Base-by-base conservation (phyloP, 2,113 vertebrate species). In the Platycercus adscitus region DNA sequence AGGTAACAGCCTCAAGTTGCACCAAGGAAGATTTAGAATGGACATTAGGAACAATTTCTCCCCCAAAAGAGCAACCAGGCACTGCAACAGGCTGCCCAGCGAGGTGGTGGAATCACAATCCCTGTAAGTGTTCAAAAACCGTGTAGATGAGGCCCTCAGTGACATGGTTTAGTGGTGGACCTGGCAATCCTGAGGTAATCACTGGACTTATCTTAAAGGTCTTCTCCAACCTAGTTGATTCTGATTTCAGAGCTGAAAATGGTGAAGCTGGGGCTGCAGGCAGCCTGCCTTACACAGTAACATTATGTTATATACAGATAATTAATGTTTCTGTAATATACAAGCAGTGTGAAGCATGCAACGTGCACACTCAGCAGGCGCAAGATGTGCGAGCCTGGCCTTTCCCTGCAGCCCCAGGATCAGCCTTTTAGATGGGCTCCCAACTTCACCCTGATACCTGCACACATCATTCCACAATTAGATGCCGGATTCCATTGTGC, bases 341-440 rank as follows among this genome's bases (percentile, higher is more conserved):
- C 0, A n/a, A 25, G 31, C 1, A 1, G 13, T 2, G 12, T 12
- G 2, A 53, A 75, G 29, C 0, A 1, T 10, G 21, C 7, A 1
- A 15, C 0, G 1, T 2, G 1, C 1, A 24, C 52, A 11, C 46
- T 5, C 1, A 1, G 26, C 31, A 39, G 29, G 19, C 6, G 1
- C 3, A 9, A 35, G 7, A 18, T 17, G 7, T 16, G 6, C 0
- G 0, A 52, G 26, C 6, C 29, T 5, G 15, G 10, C 23, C n/a
- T 60, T 28, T 10, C 23, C 20, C 47, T 1, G 11, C 10, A 4
- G n/a, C 50, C 14, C 20, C 13, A n/a, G 15, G 25, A 43, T 17
- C 29, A 65, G 47, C 17, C 17, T 28, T 31, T 41, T 18, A 19
- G 11, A n/a, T 1, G 9, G 49, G 37, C 26, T 63, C 50, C 49